Percentiles rank a stretch among this genome's conserved stretches.
Conservation (phyloP, 2,797 vertebrate genomes). For the Premnoplex brunnescens region DNA sequence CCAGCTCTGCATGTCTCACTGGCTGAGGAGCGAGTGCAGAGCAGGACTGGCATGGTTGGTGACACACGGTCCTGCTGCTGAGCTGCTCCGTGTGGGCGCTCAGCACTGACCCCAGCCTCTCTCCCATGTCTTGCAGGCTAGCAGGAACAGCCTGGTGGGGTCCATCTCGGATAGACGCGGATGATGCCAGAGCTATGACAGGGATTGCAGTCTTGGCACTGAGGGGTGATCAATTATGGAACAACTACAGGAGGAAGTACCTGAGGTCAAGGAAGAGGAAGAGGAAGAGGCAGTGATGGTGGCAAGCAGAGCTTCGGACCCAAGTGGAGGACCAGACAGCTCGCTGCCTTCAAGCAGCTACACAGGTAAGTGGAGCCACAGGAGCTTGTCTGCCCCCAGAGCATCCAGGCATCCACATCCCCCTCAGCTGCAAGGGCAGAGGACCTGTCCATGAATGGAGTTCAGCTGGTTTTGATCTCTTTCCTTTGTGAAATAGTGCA, state of each 20-base stretch:
- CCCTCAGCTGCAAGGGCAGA: not conserved
- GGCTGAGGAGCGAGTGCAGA: not conserved
- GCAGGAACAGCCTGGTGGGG: conserved; percentile 65
- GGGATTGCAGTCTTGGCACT: conserved; percentile 77
- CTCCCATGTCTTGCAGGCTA: conserved; percentile 57
- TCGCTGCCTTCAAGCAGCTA: conserved; percentile 83
- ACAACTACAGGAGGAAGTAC: conserved; percentile 81
- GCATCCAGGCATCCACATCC: not conserved
- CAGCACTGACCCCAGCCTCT: not conserved
- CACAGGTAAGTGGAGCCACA: conserved; percentile 76
- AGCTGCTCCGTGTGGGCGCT: not conserved
- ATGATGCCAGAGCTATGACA: conserved; percentile 83
- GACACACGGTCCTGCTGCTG: not conserved
- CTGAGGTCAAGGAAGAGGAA: conserved; percentile 79
- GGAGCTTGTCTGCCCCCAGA: not conserved
- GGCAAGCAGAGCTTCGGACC: conserved; percentile 69
- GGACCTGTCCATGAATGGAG: not conserved
- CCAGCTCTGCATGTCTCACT: not conserved
- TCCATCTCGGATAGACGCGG: conserved; percentile 71
- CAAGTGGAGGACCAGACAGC: conserved; percentile 76
- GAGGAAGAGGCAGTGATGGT: conserved; percentile 77
- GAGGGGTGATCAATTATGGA: conserved; percentile 81
- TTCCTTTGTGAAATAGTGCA: not conserved
- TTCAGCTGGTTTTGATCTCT: not conserved
- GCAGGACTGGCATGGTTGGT: not conserved